Base-by-base conservation (phyloP, 2,797 vertebrate species). In the Arnoldichthys spilopterus region DNA sequence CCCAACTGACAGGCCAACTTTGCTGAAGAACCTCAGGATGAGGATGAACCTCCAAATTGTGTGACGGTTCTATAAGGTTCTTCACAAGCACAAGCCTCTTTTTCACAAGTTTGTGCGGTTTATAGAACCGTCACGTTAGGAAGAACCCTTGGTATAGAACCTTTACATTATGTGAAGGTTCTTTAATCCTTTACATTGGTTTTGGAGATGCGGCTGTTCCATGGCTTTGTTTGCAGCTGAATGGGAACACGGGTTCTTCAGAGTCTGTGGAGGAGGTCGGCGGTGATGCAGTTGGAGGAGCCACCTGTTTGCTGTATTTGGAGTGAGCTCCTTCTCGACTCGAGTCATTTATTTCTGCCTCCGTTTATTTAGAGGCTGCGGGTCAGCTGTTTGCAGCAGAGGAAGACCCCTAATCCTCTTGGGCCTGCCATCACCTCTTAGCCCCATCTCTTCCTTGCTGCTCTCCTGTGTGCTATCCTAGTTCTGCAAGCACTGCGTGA, bases 391-490 rank as follows among this genome's bases (percentile, higher is more conserved):
- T 83, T 69, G 72, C 67, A 77, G 76, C 74, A 66, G 69, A 71
- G 64, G 76, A 67, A 63, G 74, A 83, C 74, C 74, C 71, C 66
- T 77, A 74, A 86, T 85, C 74, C 83, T 78, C 76, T 18, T 8
- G 76, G 75, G 84, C 68, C 71, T 81, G 64, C 77, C 80, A 72
- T 82, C 77, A 83, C 79, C 79, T 74, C 47, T 79, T 80, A 81
- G 75, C 54, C 58, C 59, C 15, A 63, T 84, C 53, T 79, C 77
- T 72, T 61, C 69, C 74, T 70, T 37, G 16, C 63, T 16, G 13
- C 54, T 85, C 87, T 85, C 83, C 68, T 74, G 84, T 34, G 82
- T 67, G 78, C 85, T 84, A 85, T 82, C 83, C 85, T 85, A 86
- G 66, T 87, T 87, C 76, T 72, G 22, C 64, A 54, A 20, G 61